Percentiles rank a stretch among this genome's conserved stretches.
These are phyloP conservation scores for Garra rufa DNA, from an alignment of 2,113 vertebrate genomes.

Conservation along the genomic window DNA sequence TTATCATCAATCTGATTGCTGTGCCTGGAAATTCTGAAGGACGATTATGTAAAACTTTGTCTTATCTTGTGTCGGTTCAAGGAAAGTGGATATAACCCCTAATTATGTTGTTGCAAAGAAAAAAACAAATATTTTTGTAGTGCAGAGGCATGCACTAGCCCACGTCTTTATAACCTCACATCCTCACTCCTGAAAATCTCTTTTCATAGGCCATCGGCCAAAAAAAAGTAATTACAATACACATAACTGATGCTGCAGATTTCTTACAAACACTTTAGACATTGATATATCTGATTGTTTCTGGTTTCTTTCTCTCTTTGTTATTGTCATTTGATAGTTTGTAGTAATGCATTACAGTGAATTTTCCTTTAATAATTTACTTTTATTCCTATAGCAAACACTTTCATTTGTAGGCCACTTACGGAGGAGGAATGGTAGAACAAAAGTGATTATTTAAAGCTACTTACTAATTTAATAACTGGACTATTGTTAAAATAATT, in stretches of 20 bases:
- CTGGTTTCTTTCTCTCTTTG: not conserved
- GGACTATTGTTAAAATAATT: not conserved
- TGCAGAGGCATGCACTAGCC: not conserved
- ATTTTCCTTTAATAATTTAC: not conserved
- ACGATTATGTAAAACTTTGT: not conserved
- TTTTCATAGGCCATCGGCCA: too few relatives aligned
- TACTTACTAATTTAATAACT: too few relatives aligned
- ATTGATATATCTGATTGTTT: too few relatives aligned
- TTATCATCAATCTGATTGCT: not conserved
- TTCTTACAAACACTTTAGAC: not conserved
- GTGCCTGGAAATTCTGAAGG: not conserved
- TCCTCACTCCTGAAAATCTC: not conserved
- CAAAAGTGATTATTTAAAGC: too few relatives aligned
- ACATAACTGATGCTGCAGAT: not conserved
- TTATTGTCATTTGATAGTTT: not conserved
- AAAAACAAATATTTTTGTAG: not conserved
- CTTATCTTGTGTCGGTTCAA: not conserved
- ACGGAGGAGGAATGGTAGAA: not conserved
- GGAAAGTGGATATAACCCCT: not conserved
- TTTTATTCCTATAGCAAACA: not conserved
- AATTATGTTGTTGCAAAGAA: not conserved
- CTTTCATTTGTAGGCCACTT: not conserved
- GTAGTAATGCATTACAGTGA: not conserved
- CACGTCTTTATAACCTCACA: not conserved
- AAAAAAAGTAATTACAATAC: not conserved